Evolutionary conservation across 2,113 vertebrate genomes (phyloP).

Genomic region (Chaetura pelagica): DNA sequence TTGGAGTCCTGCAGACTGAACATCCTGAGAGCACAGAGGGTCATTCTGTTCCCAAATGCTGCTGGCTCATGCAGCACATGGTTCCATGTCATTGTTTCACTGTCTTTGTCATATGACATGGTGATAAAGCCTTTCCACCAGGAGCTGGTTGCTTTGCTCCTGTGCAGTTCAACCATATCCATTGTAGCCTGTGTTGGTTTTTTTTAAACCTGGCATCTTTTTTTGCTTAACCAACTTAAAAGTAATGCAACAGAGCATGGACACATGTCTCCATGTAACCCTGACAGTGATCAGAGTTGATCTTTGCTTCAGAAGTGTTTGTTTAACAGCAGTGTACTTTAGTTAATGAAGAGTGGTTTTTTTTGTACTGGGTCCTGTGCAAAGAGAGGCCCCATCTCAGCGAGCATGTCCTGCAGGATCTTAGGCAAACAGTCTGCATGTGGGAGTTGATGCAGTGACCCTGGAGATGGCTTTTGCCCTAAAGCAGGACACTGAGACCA

Average conservation of each 20-base stretch:
- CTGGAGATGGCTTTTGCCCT: background rate
- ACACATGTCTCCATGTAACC: background rate
- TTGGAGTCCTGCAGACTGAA: background rate
- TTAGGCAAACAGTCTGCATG: background rate
- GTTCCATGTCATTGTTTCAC: background rate
- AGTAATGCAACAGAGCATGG: background rate
- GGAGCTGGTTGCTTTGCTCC: background rate
- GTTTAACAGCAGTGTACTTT: background rate
- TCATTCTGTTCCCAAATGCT: background rate
- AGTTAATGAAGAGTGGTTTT: background rate
- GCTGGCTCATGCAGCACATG: background rate
- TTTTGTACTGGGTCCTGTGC: background rate
- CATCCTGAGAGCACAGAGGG: background rate
- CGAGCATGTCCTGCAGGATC: background rate
- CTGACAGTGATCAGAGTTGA: background rate
- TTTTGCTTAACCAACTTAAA: background rate
- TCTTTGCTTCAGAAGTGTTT: background rate
- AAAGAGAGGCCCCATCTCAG: background rate
- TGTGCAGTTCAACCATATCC: background rate
- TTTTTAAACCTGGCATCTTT: background rate
- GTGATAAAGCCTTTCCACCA: background rate
- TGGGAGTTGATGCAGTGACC: background rate
- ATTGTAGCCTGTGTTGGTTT: rapidly evolving
- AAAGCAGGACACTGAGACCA: background rate
- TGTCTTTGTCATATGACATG: background rate